Percentiles rank a stretch among this genome's conserved stretches.
Evolutionary conservation across 1,140 invertebrate genomes (phyloP).

Genomic region (Drosophila chauvacae): DNA sequence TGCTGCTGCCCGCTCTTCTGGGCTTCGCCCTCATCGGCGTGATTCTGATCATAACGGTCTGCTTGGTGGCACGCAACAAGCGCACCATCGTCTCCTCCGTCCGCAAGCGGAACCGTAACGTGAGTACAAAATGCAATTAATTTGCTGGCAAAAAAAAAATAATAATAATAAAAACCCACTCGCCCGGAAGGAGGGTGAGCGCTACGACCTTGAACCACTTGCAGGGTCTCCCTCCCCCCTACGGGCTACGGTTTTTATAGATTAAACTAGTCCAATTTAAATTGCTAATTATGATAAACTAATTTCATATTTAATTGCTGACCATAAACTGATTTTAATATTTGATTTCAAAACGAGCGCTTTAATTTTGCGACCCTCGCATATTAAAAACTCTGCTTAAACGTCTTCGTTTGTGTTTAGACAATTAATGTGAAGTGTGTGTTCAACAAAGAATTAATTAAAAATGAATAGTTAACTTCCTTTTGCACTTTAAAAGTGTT

Average conservation of each 20-base stretch:
- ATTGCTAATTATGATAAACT: conserved; percentile 15
- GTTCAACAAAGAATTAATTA: too few species aligned
- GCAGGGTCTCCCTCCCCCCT: conserved; percentile 14
- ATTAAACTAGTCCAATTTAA: conserved; percentile 20
- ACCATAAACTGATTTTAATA: background rate
- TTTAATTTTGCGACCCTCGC: background rate
- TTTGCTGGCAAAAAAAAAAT: conserved; percentile 21
- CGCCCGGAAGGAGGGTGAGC: conserved; percentile 1
- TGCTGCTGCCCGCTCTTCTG: conserved; percentile 76
- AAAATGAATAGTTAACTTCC: background rate
- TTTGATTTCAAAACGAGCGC: background rate
- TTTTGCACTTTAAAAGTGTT: background rate
- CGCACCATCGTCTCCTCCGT: conserved; percentile 82
- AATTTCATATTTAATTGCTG: conserved; percentile 4
- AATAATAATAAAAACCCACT: conserved; percentile 2
- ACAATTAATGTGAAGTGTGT: background rate
- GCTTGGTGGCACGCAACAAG: conserved; percentile 83
- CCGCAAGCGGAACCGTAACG: conserved; percentile 83
- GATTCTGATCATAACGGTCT: conserved; percentile 82
- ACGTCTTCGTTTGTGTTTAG: background rate
- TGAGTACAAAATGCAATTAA: conserved; percentile 74
- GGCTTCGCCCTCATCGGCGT: conserved; percentile 82
- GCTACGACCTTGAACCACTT: conserved; percentile 44
- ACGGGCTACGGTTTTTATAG: background rate
- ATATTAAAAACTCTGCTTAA: background rate